Conservation (phyloP, 92 coral and sea anemone genomes). For the Zoanthus sansibaricus region DNA sequence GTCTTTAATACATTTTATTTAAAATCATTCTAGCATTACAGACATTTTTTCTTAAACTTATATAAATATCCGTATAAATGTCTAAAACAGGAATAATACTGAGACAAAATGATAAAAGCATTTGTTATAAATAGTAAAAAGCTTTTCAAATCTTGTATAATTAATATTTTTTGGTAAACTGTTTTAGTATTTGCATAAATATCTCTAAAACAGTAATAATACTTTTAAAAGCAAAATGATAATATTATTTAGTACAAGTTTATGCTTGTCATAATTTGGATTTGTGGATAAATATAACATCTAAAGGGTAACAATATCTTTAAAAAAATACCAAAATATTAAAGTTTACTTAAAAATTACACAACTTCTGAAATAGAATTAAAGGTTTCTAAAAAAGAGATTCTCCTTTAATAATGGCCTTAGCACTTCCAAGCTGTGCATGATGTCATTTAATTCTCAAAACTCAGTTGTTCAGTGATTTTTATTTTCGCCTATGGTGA, state of each 20-base stretch:
- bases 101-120: constrained; percentile 6
- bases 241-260: background rate
- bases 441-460: too few relatives aligned
- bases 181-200: too few relatives aligned
- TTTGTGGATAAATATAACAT: constrained; percentile 13
- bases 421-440: too few relatives aligned
- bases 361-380: constrained; percentile 6
- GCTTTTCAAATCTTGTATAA: too few relatives aligned
- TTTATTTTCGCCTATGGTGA: too few relatives aligned
- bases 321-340: constrained; percentile 4
- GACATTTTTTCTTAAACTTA: background rate
- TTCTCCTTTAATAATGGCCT: constrained; percentile 7
- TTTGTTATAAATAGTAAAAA: background rate
- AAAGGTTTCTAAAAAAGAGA: background rate
- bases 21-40: background rate
- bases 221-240: background rate
- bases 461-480: too few relatives aligned
- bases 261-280: background rate
- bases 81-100: constrained; percentile 18
- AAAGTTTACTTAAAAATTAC: background rate
- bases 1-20: constrained; percentile 17
- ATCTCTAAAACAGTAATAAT: too few relatives aligned
- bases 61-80: background rate
- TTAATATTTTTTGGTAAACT: too few relatives aligned
- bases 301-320: constrained; percentile 1